phyloP scores from a whole-genome alignment of 1,140 invertebrate genomes.

The Polypedilum pembai region DNA sequence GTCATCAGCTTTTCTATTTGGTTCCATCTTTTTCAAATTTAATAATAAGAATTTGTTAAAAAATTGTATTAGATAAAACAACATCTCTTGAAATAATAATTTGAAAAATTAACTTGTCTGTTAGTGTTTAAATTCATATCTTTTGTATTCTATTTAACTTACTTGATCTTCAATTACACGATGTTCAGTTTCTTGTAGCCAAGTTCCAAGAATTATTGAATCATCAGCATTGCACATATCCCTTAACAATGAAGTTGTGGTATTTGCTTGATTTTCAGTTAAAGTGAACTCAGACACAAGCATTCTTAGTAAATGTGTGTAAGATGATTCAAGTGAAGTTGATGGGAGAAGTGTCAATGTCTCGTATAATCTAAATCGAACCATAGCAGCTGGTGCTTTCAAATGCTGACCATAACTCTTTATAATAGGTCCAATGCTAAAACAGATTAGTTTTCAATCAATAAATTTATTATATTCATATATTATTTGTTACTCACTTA shows the following conservation, averaged over 20 bases:
- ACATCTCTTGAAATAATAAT: slow-evolving; percentile 19
- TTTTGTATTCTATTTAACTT: slow-evolving; percentile 33
- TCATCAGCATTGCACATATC: slow-evolving; percentile 86
- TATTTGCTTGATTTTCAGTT: slow-evolving; percentile 90
- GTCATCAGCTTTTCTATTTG: slow-evolving; percentile 63
- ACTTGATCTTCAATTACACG: slow-evolving; percentile 97
- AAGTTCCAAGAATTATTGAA: slow-evolving; percentile 76
- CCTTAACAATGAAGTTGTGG: slow-evolving; percentile 81
- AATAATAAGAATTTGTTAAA: slow-evolving; percentile 31
- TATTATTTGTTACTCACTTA: slow-evolving; percentile 58
- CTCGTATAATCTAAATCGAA: slow-evolving; percentile 85
- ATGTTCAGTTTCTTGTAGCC: slow-evolving; percentile 93
- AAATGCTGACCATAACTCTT: slow-evolving; percentile 90
- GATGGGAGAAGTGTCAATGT: slow-evolving; percentile 76
- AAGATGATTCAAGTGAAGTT: slow-evolving; percentile 75
- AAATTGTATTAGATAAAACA: slow-evolving; percentile 29
- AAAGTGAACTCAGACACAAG: slow-evolving; percentile 96
- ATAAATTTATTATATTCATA: slow-evolving; percentile 4
- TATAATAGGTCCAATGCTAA: slow-evolving; percentile 71
- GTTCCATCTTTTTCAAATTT: slow-evolving; percentile 59
- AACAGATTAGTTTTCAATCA: not conserved
- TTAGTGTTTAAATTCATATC: slow-evolving; percentile 23
- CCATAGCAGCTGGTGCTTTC: slow-evolving; percentile 88
- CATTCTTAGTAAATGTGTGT: slow-evolving; percentile 79
- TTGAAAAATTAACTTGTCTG: not conserved